Base-by-base conservation (phyloP, 2,113 vertebrate species). In the Phrynosoma platyrhinos region DNA sequence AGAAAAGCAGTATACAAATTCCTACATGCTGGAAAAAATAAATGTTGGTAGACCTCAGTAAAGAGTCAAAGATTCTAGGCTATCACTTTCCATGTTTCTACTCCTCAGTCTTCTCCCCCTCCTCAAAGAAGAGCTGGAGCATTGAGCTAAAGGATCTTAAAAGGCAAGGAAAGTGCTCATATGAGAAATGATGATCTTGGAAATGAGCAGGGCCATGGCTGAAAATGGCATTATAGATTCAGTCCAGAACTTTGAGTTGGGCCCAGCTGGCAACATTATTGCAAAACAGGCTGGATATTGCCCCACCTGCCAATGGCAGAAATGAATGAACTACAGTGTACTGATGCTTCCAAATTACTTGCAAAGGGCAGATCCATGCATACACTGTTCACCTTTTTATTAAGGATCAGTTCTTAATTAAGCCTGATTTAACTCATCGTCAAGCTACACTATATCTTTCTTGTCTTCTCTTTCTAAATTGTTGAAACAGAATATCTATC, bases 231-330 rank as follows among this genome's bases (percentile, higher is more conserved):
- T 9, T 78, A 32, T 52, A 78, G 80, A 52, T 47, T 66, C 40
- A 53, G 10, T 77, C n/a, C 72, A 69, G 81, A 23, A 62, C 55
- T 85, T 85, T 64, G 72, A 84, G 72, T 53, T 84, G 20, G 69
- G 52, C 69, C 30, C 71, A 52, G 23, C 64, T 75, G 23, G 7
- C 27, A 47, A 47, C 47, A 23, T 40, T 42, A 66, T 23, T 81
- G 58, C 36, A 78, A 42, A 25, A 69, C 32, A 79, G 47, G 27
- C 32, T 71, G 47, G 21, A 36, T 55, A 3, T 71, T 36, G 4
- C 27, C 16, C 5, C 5, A 16, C 27, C 16, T 42, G 27, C 23
- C 42, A n/a, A 25, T 10, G n/a, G n/a, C 36, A 36, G 1, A 84
- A 75, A 53, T 6, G 23, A 76, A 58, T 36, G 53, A 58, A 10